Evolutionary conservation across 1,140 invertebrate genomes (phyloP), one percentile per base, ranked within the genome.

Genomic region (Apis cerana): DNA sequence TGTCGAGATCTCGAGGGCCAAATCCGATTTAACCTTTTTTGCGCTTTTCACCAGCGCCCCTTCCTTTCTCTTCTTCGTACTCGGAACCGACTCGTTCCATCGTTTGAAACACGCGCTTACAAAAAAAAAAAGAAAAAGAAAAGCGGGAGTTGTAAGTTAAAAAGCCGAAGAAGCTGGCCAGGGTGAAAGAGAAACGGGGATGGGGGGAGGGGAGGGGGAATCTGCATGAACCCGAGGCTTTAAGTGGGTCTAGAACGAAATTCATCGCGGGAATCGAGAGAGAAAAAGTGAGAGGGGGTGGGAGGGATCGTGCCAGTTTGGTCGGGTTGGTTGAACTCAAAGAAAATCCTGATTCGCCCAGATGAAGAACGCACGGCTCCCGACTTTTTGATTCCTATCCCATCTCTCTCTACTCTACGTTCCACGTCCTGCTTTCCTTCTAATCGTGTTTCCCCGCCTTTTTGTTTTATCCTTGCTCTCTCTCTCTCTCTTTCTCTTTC

Each of bases 11-110:
- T 81, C 72, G 19, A 75, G 72, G 33, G 23, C 62, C 64, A 76
- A 82, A 82, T 82, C 80, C 72, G 80, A 82, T 76, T 82, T 82
- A 82, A 82, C 80, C 54, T 82, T 82, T 43, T 82, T 76, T 76
- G 62, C 61, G 71, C 71, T 58, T 27, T 56, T 50, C 13, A 43
- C 19, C 12, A 27, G 27, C 33, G 33, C 7, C 58, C 10, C 12
- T 9, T 8, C 21, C 19, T 61, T 11, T 43, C 33, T 43, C 33
- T 43, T 43, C 33, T 7, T 7, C 33, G 0, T 43, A 7, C 33
- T 43, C 33, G 33, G 33, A 43, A 43, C 11, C 43, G 8, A 9
- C 33, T 15, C 33, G 5, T 33, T 33, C 56, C 27, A 12, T 21
- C 27, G 54, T 12, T 52, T 74, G 23, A 71, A 80, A 80, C 75